Percentiles rank a stretch among this genome's conserved stretches.
Conservation (phyloP, 2,888 invertebrate genomes). For the Lasioglossum calceatum region DNA sequence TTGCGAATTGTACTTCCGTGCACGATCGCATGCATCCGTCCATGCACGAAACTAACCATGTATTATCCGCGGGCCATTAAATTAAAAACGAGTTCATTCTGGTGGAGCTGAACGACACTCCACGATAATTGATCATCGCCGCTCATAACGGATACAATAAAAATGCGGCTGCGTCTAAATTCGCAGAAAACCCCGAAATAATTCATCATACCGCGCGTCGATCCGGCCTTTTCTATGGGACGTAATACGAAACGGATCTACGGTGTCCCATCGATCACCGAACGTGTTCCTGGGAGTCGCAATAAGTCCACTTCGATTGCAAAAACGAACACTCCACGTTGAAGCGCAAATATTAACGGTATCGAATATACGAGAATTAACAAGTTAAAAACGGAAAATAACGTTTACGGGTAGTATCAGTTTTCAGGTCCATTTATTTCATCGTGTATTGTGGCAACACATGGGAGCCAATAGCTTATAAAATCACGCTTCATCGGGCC, state of each 20-base stretch:
- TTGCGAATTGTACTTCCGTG: conserved; percentile 2
- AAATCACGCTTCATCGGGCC: not conserved
- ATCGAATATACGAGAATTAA: not conserved
- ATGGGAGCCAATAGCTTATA: not conserved
- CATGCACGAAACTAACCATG: conserved; percentile 17
- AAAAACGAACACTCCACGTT: conserved; percentile 2
- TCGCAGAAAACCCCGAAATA: conserved; percentile 27
- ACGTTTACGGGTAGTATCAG: not conserved
- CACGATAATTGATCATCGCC: not conserved
- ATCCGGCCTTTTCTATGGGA: conserved; percentile 18
- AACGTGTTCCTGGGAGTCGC: conserved; percentile 5
- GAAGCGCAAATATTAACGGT: not conserved
- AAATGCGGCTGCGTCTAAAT: conserved; percentile 29
- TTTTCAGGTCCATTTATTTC: not conserved
- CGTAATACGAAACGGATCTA: not conserved
- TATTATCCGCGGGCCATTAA: conserved; percentile 20
- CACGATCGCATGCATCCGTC: conserved; percentile 20
- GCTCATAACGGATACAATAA: conserved; percentile 12
- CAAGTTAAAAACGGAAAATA: not conserved
- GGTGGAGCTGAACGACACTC: not conserved
- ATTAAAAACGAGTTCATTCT: conserved; percentile 32
- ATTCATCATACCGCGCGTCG: conserved; percentile 34
- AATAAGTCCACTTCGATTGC: conserved; percentile 23
- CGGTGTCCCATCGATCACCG: conserved; percentile 37
- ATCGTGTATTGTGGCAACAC: not conserved